Conservation (phyloP, 2,797 vertebrate species). For the Chrysocyon brachyurus region DNA sequence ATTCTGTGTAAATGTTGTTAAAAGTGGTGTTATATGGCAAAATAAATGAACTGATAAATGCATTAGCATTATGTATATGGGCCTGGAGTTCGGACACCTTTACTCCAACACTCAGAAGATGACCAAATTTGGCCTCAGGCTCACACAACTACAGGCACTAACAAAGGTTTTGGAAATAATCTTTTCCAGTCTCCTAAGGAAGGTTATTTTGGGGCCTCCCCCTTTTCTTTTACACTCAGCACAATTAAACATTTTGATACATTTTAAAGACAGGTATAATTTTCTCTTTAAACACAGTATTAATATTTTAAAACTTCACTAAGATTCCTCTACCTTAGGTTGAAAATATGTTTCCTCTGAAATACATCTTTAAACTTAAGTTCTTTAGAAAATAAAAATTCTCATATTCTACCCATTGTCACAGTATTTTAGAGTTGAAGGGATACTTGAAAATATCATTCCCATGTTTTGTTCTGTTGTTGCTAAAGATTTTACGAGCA, state of each 20-base stretch:
- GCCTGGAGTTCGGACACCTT: not conserved
- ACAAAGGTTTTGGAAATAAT: not conserved
- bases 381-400: constrained; percentile 32
- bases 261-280: constrained; percentile 24
- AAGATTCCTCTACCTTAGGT: not conserved
- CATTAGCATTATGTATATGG: not conserved
- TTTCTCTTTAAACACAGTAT: constrained; percentile 35
- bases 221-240: not conserved
- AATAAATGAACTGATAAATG: not conserved
- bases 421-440: not conserved
- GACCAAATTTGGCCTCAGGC: not conserved
- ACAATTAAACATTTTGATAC: not conserved
- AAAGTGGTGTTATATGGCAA: not conserved
- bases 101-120: not conserved
- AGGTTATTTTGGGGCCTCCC: not conserved
- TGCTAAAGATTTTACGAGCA: not conserved
- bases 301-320: constrained; percentile 6
- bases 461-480: not conserved
- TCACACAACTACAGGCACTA: not conserved
- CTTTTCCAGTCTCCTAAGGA: not conserved
- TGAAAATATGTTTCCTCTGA: constrained; percentile 29
- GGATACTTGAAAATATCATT: not conserved
- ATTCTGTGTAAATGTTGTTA: not conserved
- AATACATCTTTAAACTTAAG: not conserved
- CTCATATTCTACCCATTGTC: not conserved